phyloP scores from a whole-genome alignment of 2,888 invertebrate species.

The Drosophila bunnanda region DNA sequence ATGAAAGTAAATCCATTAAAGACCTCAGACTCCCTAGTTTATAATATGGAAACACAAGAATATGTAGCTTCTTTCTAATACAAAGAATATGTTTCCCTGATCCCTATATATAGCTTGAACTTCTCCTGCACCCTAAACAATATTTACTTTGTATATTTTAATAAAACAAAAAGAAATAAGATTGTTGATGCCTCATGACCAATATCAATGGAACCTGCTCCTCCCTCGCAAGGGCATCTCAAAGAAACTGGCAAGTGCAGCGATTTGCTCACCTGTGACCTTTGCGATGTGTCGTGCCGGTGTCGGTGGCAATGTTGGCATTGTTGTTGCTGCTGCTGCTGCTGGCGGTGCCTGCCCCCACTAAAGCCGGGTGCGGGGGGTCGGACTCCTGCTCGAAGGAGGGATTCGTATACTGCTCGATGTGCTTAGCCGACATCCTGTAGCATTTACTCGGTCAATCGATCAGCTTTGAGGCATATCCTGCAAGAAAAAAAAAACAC shows the following conservation, averaged over 20 bases:
- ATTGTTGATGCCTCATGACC: not conserved
- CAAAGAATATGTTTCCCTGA: not conserved
- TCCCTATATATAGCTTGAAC: too few relatives aligned
- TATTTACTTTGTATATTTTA: not conserved
- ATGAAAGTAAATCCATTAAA: not conserved
- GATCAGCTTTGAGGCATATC: slow-evolving; percentile 49
- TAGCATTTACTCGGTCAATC: slow-evolving; percentile 64
- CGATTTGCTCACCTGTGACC: slow-evolving; percentile 86
- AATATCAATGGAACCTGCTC: slow-evolving; percentile 7
- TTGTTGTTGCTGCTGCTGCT: slow-evolving; percentile 55
- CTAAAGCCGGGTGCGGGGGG: slow-evolving; percentile 14
- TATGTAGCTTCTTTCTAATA: not conserved
- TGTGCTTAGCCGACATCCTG: slow-evolving; percentile 75
- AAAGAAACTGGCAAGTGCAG: slow-evolving; percentile 51
- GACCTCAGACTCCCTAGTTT: not conserved
- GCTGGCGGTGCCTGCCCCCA: slow-evolving; percentile 28
- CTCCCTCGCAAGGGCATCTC: not conserved
- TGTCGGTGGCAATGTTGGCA: slow-evolving; percentile 46
- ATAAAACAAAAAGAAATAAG: not conserved
- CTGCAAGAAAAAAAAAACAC: slow-evolving; percentile 42
- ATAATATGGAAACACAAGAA: not conserved
- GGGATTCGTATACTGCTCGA: slow-evolving; percentile 79
- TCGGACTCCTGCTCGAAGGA: slow-evolving; percentile 77
- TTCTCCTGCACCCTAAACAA: too few relatives aligned
- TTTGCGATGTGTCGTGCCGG: slow-evolving; percentile 87